Conservation (phyloP, 1,140 invertebrate species). For the Zaprionus inermis region DNA sequence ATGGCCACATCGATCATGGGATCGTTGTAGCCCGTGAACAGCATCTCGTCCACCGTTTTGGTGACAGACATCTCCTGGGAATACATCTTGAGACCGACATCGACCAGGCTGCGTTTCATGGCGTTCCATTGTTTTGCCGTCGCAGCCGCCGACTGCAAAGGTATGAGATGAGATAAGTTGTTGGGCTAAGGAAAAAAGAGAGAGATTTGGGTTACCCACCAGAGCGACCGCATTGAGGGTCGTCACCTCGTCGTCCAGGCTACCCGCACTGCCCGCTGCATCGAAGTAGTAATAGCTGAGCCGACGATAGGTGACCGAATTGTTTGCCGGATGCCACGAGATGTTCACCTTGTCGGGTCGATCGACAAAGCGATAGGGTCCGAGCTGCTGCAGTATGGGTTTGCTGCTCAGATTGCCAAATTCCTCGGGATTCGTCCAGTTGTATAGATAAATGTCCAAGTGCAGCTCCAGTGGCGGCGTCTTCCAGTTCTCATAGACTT, state of each 20-base stretch:
- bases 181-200: background rate
- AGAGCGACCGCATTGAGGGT: slow-evolving; percentile 93
- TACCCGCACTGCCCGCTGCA: slow-evolving; percentile 89
- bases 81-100: slow-evolving; percentile 85
- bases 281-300: slow-evolving; percentile 91
- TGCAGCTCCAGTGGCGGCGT: slow-evolving; percentile 90
- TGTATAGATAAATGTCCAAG: slow-evolving; percentile 91
- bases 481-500: slow-evolving; percentile 89
- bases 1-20: slow-evolving; percentile 87
- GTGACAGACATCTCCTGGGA: slow-evolving; percentile 86
- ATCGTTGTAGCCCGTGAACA: slow-evolving; percentile 92
- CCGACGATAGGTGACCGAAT: slow-evolving; percentile 92
- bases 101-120: slow-evolving; percentile 86
- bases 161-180: background rate
- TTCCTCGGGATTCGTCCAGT: slow-evolving; percentile 91
- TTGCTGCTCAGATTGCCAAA: slow-evolving; percentile 85
- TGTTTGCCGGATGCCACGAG: slow-evolving; percentile 89
- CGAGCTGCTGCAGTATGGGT: slow-evolving; percentile 88
- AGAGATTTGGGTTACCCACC: slow-evolving; percentile 85
- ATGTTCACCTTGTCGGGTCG: slow-evolving; percentile 89
- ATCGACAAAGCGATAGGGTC: slow-evolving; percentile 90
- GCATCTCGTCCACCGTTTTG: slow-evolving; percentile 89
- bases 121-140: slow-evolving; percentile 86
- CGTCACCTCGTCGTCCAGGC: slow-evolving; percentile 89
- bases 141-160: slow-evolving; percentile 88